phyloP scores from a whole-genome alignment of 1,140 invertebrate genomes.

The Caenorhabditis elegans region WBcel235 BX284605.5:1924001-1924500 shows the following conservation, averaged over 20 bases:
- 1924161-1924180: neutral
- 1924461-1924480: neutral
- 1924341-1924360: neutral
- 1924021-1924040: neutral
- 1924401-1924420: constrained; percentile 4
- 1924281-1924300: constrained; percentile 7
- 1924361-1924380: too few species aligned
- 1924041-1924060: constrained; percentile 1
- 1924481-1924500: neutral
- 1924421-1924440: constrained; percentile 7
- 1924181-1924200: too few species aligned
- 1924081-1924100: neutral
- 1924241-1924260: neutral
- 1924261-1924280: neutral
- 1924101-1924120: neutral
- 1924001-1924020: too few species aligned
- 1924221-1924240: neutral
- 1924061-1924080: neutral
- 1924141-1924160: neutral
- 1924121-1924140: neutral
- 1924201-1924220: neutral
- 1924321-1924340: neutral
- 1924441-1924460: neutral
- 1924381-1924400: neutral
- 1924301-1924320: neutral